Conservation (phyloP, 2,113 vertebrate genomes). For the Platysternon megacephalum region DNA sequence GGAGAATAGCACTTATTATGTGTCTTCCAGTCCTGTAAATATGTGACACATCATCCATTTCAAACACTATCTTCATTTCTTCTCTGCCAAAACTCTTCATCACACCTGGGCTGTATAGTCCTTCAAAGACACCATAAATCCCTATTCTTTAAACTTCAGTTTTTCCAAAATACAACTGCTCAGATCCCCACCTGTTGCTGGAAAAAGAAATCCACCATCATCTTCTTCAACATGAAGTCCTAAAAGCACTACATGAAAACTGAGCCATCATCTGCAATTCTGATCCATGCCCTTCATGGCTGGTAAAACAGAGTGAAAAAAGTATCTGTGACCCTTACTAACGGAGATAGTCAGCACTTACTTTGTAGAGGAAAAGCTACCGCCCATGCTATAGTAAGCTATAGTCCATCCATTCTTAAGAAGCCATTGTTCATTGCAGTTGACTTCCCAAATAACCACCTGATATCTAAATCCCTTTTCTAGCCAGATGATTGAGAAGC, state of each 20-base stretch:
- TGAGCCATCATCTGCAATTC: conserved; percentile 12
- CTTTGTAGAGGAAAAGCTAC: conserved; percentile 38
- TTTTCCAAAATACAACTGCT: not conserved
- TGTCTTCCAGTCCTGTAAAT: conserved; percentile 18
- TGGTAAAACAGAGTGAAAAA: conserved; percentile 35
- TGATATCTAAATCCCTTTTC: not conserved
- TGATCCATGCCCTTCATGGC: conserved; percentile 41
- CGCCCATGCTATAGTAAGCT: conserved; percentile 9
- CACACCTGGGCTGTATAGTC: not conserved
- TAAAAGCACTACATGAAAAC: not conserved
- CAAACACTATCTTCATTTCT: not conserved
- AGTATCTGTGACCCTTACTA: conserved; percentile 18
- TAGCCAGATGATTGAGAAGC: not conserved
- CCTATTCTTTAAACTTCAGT: not conserved
- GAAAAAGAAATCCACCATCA: not conserved
- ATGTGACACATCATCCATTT: not conserved
- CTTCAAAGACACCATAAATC: not conserved
- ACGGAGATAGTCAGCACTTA: conserved; percentile 4
- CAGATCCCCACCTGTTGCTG: not conserved
- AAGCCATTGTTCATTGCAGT: not conserved
- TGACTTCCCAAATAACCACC: conserved; percentile 2
- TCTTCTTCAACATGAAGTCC: not conserved
- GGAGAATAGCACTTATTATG: not conserved
- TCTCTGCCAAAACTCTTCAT: conserved; percentile 11
- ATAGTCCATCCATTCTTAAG: conserved; percentile 17